Base-by-base conservation (phyloP, 1,140 invertebrate genomes). In the Bombus balteatus region DNA sequence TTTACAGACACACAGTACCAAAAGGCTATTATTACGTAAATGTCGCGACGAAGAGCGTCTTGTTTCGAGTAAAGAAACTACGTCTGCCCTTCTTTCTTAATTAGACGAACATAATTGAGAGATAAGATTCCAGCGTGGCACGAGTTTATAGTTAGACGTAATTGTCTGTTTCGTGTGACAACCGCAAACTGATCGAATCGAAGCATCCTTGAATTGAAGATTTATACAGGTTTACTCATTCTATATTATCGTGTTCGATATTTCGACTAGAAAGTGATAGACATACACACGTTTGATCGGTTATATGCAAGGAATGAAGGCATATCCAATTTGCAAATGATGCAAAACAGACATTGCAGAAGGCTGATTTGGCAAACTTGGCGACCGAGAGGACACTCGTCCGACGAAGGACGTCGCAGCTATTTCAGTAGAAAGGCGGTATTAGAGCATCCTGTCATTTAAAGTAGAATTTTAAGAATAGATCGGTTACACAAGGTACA, bases 351-450 rank as follows among this genome's bases (percentile, higher is more conserved):
- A 5, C 43, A 62, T 71, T 13, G 37, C 37, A 68, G 73, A 73
- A 72, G 66, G 76, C 12, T 47, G 57, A 47, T 73, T 83, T 86
- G 75, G 80, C 84, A 88, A 86, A 81, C 66, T 71, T 81, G 57
- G 71, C 73, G 53, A 74, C 85, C 47, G 22, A 65, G 68, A 88
- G 65, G 83, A 92, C 70, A 77, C 83, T 83, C 37, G 80, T 43
- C 47, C 43, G n/a, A 62, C 74, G 89, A 90, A 92, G 87, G 87
- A 89, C 84, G 83, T 32, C 80, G 66, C 25, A 72, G 81, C 81
- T 92, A 90, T 91, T 90, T 91, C 72, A 66, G 86, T 85, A 74
- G 34, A 90, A 85, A 90, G 68, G 70, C 39, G 76, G 57, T 57
- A 87, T 89, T 57, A 81, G 77, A 73, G 25, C 71, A 79, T 87